Evolutionary conservation across 2,113 vertebrate genomes (phyloP), one percentile per base, ranked within the genome.

Genomic region (Gavialis gangeticus): DNA sequence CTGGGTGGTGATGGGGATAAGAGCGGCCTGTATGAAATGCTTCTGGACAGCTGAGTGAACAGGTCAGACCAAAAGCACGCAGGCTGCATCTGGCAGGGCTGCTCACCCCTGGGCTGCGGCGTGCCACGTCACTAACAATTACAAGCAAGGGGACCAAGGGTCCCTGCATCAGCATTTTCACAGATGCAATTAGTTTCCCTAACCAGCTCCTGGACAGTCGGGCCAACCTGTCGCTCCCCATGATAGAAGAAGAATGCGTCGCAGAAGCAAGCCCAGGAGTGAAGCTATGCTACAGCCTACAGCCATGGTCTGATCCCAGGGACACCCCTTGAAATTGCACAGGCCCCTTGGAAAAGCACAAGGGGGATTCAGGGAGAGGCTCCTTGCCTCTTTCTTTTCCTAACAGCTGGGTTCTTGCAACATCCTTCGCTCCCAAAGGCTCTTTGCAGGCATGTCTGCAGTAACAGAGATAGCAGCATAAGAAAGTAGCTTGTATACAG

Each of bases 101-200:
- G 82, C 46, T 46, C 82, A 58, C 79, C 85, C 90, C 67, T 27
- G 58, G 89, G 58, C 67, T 5, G 6, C 24, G 56, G 75, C 82
- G 56, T 4, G 64, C 27, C 56, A 16, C 4, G 12, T 91, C 85
- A 71, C 92, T 90, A 89, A 75, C 93, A 96, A 91, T 94, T 92
- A 90, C 80, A 81, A 84, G 80, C 1, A 2, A 46, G 54, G 69
- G 87, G 88, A 87, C 64, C 60, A 69, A 71, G 34, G 14, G 63
- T 78, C 88, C 76, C 88, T 46, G 75, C 0, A 0, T 95, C 92
- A 96, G 94, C 93, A 86, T 34, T 89, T 91, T 64, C 19, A 16
- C 0, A 0, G 11, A 69, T 0, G 14, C 88, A 91, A 86, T 96
- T 81, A 89, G 80, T 81, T 80, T 91, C 90, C 77, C 34, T 57